A percentile compares a stretch with the other conserved stretches of the same genome.
Evolutionary conservation across 64 coral and sea anemone genomes (phyloP).

Genomic region (Dendrophyllia cribrosa): DNA sequence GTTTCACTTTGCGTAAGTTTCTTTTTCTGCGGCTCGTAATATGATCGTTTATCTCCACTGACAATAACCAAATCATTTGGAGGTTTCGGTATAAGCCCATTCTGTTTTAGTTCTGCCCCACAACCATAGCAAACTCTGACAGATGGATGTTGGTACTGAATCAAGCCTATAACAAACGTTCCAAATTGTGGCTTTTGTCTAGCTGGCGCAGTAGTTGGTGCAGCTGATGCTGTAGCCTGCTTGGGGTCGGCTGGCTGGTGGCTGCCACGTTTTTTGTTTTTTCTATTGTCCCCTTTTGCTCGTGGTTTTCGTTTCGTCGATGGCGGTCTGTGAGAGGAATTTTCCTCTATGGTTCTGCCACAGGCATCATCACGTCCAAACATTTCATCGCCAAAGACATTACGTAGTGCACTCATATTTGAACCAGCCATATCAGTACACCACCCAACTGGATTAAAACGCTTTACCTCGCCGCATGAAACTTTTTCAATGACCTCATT

Average conservation of each 20-base stretch:
- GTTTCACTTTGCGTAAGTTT: slow-evolving; percentile 34
- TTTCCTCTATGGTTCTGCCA: slow-evolving; percentile 17
- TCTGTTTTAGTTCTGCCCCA: slow-evolving; percentile 11
- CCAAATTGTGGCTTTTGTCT: slow-evolving; percentile 33
- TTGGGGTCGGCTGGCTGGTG: not conserved
- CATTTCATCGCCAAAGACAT: slow-evolving; percentile 54
- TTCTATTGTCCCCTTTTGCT: not conserved
- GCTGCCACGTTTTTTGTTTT: not conserved
- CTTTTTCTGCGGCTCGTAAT: slow-evolving; percentile 41
- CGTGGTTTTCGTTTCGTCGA: not conserved
- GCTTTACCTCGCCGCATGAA: not conserved
- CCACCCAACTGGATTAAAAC: slow-evolving; percentile 52
- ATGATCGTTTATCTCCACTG: slow-evolving; percentile 58
- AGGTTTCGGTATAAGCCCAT: slow-evolving; percentile 6
- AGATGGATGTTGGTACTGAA: slow-evolving; percentile 38
- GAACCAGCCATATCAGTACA: slow-evolving; percentile 50
- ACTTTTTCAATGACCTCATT: slow-evolving; percentile 57
- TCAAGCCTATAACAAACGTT: slow-evolving; percentile 28
- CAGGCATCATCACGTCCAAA: not conserved
- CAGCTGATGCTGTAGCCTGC: not conserved
- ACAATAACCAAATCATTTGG: slow-evolving; percentile 37
- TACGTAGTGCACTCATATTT: slow-evolving; percentile 38
- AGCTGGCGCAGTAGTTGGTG: not conserved
- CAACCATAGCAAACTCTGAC: slow-evolving; percentile 34
- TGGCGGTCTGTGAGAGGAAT: not conserved